Conservation (phyloP, 2,888 invertebrate species). For the Lepidocyrtinus sp. region DNA sequence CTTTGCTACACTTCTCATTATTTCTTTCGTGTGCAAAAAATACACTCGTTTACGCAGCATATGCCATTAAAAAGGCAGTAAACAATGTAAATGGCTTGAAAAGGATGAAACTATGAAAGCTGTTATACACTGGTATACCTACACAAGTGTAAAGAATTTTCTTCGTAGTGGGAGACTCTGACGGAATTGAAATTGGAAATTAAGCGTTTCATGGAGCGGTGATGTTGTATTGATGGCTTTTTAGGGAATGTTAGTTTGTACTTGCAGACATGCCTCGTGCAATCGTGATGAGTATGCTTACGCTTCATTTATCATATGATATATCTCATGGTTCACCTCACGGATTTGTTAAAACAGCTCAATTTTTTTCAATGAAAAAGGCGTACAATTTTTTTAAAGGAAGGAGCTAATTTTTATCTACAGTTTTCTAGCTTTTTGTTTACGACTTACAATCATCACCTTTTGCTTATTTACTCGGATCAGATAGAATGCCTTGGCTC, state of each 20-base stretch:
- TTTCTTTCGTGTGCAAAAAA: slow-evolving; percentile 11
- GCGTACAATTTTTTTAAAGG: not conserved
- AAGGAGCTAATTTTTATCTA: too few relatives aligned
- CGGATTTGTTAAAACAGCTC: not conserved
- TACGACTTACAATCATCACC: slow-evolving; percentile 12
- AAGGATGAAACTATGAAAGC: not conserved
- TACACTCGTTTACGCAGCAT: slow-evolving; percentile 11
- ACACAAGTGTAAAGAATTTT: not conserved
- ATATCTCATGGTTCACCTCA: not conserved
- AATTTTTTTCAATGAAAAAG: slow-evolving; percentile 7
- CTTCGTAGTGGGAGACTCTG: not conserved
- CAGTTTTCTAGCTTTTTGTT: not conserved
- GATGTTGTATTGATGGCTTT: slow-evolving; percentile 8
- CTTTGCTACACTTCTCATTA: not conserved
- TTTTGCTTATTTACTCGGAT: slow-evolving; percentile 3
- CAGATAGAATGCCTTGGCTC: not conserved
- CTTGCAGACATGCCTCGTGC: not conserved
- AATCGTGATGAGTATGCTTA: not conserved
- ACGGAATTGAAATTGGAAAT: slow-evolving; percentile 15
- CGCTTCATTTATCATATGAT: slow-evolving; percentile 14
- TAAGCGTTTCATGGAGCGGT: slow-evolving; percentile 12
- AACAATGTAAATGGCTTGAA: not conserved
- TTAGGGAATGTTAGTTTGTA: not conserved
- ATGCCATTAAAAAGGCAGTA: slow-evolving; percentile 1
- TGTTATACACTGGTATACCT: not conserved